These are phyloP conservation scores for Atta texana DNA, from an alignment of 1,140 invertebrate genomes.

Conservation along the genomic window DNA sequence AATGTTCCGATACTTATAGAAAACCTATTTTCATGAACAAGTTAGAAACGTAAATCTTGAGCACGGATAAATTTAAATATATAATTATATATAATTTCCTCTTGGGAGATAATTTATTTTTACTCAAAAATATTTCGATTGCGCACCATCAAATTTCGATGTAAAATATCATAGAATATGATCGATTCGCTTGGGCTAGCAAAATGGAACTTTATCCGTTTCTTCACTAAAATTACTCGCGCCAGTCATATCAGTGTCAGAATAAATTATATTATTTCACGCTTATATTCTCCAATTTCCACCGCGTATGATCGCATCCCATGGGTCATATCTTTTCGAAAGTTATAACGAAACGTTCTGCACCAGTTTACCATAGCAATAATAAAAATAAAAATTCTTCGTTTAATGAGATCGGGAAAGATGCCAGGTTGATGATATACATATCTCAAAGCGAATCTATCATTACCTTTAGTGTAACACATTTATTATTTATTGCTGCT, in stretches of 20 bases:
- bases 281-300: conserved; percentile 10
- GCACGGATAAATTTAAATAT: conserved; percentile 27
- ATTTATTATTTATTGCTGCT: conserved; percentile 54
- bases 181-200: conserved; percentile 21
- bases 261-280: conserved; percentile 55
- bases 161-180: conserved; percentile 12
- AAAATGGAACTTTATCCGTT: conserved; percentile 42
- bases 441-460: neutral
- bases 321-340: conserved; percentile 29
- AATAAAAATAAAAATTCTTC: conserved; percentile 63
- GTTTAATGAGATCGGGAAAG: conserved; percentile 59
- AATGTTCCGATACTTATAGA: neutral
- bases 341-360: conserved; percentile 56
- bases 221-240: conserved; percentile 38
- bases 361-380: conserved; percentile 27
- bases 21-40: neutral
- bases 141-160: neutral
- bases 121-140: conserved; percentile 12
- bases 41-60: conserved; percentile 35
- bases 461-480: conserved; percentile 53
- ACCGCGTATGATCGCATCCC: neutral
- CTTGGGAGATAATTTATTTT: neutral
- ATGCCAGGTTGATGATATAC: conserved; percentile 53
- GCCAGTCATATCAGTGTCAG: conserved; percentile 30
- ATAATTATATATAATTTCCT: neutral